These are phyloP conservation scores for Amphipoea lucens DNA, from an alignment of 2,888 invertebrate genomes.

Conservation along the genomic window DNA sequence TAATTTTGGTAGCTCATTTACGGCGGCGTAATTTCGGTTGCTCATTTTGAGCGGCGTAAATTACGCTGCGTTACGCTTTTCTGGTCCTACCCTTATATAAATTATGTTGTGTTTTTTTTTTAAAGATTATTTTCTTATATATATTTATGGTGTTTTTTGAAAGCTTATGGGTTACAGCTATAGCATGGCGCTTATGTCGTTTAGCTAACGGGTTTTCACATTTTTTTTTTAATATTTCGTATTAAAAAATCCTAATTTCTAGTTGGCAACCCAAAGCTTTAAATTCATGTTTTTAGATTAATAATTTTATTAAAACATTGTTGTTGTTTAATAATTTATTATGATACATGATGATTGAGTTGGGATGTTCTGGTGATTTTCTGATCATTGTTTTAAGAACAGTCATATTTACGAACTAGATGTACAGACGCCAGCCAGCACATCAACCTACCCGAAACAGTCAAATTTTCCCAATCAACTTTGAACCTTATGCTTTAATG, in stretches of 20 bases:
- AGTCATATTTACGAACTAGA: too few species aligned
- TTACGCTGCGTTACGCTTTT: slow-evolving; percentile 2
- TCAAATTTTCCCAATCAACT: too few species aligned
- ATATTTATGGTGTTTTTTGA: slow-evolving; percentile 75
- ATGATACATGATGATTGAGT: background rate
- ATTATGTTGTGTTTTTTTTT: slow-evolving; percentile 55
- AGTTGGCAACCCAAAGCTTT: slow-evolving; percentile 85
- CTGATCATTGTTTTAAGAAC: slow-evolving; percentile 20
- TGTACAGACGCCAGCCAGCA: too few species aligned
- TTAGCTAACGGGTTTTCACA: slow-evolving; percentile 69
- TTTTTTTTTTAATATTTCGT: slow-evolving; percentile 60
- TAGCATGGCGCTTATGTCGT: slow-evolving; percentile 81
- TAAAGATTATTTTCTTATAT: slow-evolving; percentile 47
- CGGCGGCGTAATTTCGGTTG: background rate
- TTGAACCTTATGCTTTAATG: too few species aligned
- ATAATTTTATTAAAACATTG: slow-evolving; percentile 44
- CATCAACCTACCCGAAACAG: too few species aligned
- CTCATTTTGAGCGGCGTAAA: slow-evolving; percentile 23
- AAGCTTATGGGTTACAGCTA: slow-evolving; percentile 88
- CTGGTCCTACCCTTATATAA: slow-evolving; percentile 28
- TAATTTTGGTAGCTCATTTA: slow-evolving; percentile 1
- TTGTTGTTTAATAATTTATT: slow-evolving; percentile 32
- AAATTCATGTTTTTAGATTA: slow-evolving; percentile 63
- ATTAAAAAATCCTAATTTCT: slow-evolving; percentile 61
- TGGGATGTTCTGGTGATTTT: slow-evolving; percentile 11